A percentile compares a stretch with the other conserved stretches of the same genome.
phyloP scores from a whole-genome alignment of 2,113 vertebrate species.

The Oryzias woworae region DNA sequence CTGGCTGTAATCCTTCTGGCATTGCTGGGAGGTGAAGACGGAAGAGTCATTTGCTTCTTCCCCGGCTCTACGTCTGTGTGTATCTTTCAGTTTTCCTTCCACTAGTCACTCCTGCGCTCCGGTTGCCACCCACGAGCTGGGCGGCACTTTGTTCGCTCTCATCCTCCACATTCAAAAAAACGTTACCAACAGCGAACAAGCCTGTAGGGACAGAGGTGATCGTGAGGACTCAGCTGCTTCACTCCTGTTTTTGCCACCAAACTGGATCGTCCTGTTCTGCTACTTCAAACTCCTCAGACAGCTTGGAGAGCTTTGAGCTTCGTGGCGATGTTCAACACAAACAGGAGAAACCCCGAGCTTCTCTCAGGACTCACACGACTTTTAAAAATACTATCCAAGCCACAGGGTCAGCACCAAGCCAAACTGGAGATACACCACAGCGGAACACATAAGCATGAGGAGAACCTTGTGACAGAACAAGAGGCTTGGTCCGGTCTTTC shows the following conservation, averaged over 20 bases:
- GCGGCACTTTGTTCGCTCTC: neutral
- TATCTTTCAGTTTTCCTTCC: constrained; percentile 35
- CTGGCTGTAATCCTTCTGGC: constrained; percentile 54
- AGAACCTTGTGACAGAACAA: constrained; percentile 40
- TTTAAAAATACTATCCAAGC: too few relatives aligned
- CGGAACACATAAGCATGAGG: constrained; percentile 26
- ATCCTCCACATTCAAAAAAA: constrained; percentile 29
- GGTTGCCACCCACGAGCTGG: constrained; percentile 7
- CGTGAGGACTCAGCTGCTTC: constrained; percentile 16
- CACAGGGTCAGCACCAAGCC: too few relatives aligned
- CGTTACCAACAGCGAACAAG: constrained; percentile 33
- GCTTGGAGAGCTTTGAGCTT: constrained; percentile 9
- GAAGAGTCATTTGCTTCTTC: constrained; percentile 40
- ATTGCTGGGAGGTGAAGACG: constrained; percentile 33
- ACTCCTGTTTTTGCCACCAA: constrained; percentile 14
- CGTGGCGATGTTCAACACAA: constrained; percentile 22
- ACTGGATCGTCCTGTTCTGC: constrained; percentile 35
- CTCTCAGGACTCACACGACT: too few relatives aligned
- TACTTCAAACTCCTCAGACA: constrained; percentile 25
- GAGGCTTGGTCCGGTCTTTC: constrained; percentile 53
- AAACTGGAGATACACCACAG: too few relatives aligned
- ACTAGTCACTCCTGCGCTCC: constrained; percentile 19
- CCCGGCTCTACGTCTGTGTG: constrained; percentile 9
- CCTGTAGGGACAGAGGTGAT: constrained; percentile 21
- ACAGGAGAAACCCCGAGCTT: neutral